These are phyloP conservation scores for Micrastur ruficollis DNA, from an alignment of 2,797 vertebrate genomes.

Conservation along the genomic window DNA sequence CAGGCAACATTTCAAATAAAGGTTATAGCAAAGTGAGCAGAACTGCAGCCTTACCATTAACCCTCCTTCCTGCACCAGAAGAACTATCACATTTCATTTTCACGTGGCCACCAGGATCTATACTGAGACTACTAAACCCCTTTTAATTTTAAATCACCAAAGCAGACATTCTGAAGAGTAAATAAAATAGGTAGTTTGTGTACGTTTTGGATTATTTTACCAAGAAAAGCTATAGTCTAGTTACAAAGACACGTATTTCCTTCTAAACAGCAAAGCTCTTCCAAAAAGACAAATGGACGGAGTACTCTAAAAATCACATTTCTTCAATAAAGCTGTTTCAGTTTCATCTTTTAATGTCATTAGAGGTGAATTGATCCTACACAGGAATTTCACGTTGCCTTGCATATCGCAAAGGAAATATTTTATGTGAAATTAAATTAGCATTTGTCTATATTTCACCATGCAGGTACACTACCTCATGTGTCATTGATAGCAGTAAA, in stretches of 20 bases:
- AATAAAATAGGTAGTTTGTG: not conserved
- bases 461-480: not conserved
- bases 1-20: not conserved
- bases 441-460: conserved; percentile 14
- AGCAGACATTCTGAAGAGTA: not conserved
- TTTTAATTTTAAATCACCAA: not conserved
- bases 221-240: not conserved
- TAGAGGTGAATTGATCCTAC: not conserved
- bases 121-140: not conserved
- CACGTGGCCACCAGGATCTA: not conserved
- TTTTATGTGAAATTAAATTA: not conserved
- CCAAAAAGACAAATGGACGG: not conserved
- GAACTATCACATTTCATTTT: not conserved
- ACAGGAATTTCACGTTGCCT: not conserved
- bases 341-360: not conserved
- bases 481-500: not conserved
- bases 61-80: not conserved
- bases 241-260: not conserved
- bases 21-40: not conserved
- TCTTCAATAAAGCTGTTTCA: not conserved
- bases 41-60: not conserved
- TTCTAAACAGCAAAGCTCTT: not conserved
- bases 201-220: not conserved
- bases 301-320: not conserved
- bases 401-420: not conserved